Base-by-base conservation (phyloP, 2,888 invertebrate species). In the Drosophila leonis region DNA sequence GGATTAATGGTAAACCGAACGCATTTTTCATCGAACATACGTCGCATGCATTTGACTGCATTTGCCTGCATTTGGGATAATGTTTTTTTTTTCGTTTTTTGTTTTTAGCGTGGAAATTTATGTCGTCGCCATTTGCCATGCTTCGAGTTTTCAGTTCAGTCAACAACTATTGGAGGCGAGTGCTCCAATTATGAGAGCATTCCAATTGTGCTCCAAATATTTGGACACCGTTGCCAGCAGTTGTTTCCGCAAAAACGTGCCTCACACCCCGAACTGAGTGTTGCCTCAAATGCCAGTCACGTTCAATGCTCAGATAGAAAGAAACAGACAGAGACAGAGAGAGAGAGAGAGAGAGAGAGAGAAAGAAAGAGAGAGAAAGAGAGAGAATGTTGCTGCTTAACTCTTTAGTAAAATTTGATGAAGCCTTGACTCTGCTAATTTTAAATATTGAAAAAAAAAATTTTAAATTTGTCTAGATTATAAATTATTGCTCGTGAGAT, bases 1-100 rank as follows among this genome's bases (percentile, higher is more conserved):
- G 87, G 88, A 90, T 90, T 90, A 91, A 88, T 91, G 91, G 91
- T 91, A 90, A 87, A 90, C 90, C 91, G 66, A 82, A 88, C 69
- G 78, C 86, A 90, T 90, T 87, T 85, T 74, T 90, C 83, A 87
- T 90, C 68, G 78, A 80, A 88, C 72, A 83, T 73, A 68, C 74
- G 61, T 59, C 24, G 49, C 20, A 13, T 67, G 66, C 70, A 83
- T 86, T 86, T 73, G 66, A 20, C 61, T 46, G 46, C 27, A n/a
- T 44, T 44, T 24, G 44, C 15, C 67, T n/a, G 56, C 60, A 49
- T 62, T 61, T 54, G 41, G 44, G 44, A 31, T 56, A 24, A 44
- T 35, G 44, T 49, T 31, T 57, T 55, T 65, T 77, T 72, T 73
- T 44, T 52, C 49, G 37, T 6, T 35, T 54, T n/a, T 27, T 37